Percentiles rank a stretch among this genome's conserved stretches.
phyloP scores from a whole-genome alignment of 2,113 vertebrate species.

The Vulpes ferrilata region DNA sequence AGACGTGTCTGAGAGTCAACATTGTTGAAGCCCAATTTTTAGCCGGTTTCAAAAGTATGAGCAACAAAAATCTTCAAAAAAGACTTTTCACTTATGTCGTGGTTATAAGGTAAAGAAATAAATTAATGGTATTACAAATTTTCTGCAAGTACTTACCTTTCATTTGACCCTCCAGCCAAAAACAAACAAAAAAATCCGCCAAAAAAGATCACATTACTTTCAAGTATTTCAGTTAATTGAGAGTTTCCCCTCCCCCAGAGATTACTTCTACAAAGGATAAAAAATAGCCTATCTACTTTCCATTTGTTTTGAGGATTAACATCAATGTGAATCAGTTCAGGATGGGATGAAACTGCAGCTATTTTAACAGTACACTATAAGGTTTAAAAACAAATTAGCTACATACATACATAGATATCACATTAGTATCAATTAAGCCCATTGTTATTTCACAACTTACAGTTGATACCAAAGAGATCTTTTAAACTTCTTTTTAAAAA shows the following conservation, averaged over 20 bases:
- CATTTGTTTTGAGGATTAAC: constrained; percentile 71
- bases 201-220: constrained; percentile 44
- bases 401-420: background rate
- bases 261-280: constrained; percentile 47
- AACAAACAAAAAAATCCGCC: background rate
- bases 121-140: background rate
- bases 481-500: constrained; percentile 24
- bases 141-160: background rate
- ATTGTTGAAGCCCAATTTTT: background rate
- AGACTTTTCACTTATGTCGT: background rate
- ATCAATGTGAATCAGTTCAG: constrained; percentile 3
- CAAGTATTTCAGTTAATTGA: constrained; percentile 24
- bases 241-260: background rate
- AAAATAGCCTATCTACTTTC: constrained; percentile 50
- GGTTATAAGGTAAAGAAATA: constrained; percentile 17
- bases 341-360: constrained; percentile 40
- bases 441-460: constrained; percentile 14
- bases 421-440: constrained; percentile 22
- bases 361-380: constrained; percentile 34
- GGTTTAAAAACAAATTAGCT: constrained; percentile 47
- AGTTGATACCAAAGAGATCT: constrained; percentile 30
- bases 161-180: background rate
- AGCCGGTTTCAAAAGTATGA: background rate
- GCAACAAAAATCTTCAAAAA: constrained; percentile 39
- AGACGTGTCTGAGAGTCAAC: background rate